Conservation (phyloP, 2,888 invertebrate species). For the Melieria picta region DNA sequence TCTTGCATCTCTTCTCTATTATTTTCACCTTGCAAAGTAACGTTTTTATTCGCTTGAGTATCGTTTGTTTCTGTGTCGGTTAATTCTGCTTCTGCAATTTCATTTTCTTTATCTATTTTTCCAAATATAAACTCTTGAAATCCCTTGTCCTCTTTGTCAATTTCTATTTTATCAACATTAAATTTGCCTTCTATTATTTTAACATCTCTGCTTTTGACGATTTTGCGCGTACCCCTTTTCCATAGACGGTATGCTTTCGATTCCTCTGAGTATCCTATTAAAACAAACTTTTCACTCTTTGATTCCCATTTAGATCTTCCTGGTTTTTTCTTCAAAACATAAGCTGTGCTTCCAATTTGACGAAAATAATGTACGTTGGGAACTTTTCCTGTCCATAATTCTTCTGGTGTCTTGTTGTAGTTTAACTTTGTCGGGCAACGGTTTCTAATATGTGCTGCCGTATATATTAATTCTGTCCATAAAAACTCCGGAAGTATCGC, state of each 20-base stretch:
- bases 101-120: too few relatives aligned
- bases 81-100: too few relatives aligned
- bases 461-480: slow-evolving; percentile 33
- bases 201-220: not conserved
- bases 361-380: slow-evolving; percentile 34
- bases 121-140: too few relatives aligned
- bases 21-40: too few relatives aligned
- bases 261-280: slow-evolving; percentile 30
- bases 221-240: slow-evolving; percentile 15
- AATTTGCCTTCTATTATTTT: slow-evolving; percentile 18
- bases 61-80: slow-evolving; percentile 8
- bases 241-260: slow-evolving; percentile 35
- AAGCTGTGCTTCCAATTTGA: slow-evolving; percentile 23
- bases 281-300: slow-evolving; percentile 10
- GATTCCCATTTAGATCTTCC: not conserved
- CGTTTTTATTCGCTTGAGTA: too few relatives aligned
- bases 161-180: not conserved
- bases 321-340: slow-evolving; percentile 19
- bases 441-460: slow-evolving; percentile 31
- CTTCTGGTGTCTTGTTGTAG: slow-evolving; percentile 34
- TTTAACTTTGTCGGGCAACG: slow-evolving; percentile 31
- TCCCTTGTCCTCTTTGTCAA: not conserved
- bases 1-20: too few relatives aligned
- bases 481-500: not conserved
- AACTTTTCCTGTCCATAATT: slow-evolving; percentile 32